Percentiles rank a stretch among this genome's conserved stretches.
phyloP scores from a whole-genome alignment of 1,140 invertebrate genomes.

The Piezodorus guildinii region DNA sequence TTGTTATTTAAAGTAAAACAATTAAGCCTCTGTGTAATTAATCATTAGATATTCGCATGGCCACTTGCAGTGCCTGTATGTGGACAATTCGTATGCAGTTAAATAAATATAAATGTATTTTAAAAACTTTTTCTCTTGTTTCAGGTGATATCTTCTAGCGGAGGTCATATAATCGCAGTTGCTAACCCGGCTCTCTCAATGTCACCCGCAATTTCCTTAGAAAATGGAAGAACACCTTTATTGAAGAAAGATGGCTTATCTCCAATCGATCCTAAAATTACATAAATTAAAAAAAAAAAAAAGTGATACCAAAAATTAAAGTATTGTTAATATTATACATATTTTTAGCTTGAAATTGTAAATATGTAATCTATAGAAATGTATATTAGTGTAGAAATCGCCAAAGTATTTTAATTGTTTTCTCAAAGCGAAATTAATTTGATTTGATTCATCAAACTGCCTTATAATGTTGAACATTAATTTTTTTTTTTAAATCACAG shows the following conservation, averaged over 20 bases:
- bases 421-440: background rate
- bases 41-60: too few relatives aligned
- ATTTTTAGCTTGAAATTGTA: background rate
- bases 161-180: slow-evolving; percentile 76
- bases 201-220: slow-evolving; percentile 32
- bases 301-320: background rate
- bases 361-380: slow-evolving; percentile 11
- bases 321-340: background rate
- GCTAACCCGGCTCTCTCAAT: slow-evolving; percentile 67
- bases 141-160: slow-evolving; percentile 69
- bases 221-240: slow-evolving; percentile 1
- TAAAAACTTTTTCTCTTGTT: slow-evolving; percentile 20
- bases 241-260: slow-evolving; percentile 3
- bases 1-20: too few relatives aligned
- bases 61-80: too few relatives aligned
- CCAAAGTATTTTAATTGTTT: slow-evolving; percentile 7
- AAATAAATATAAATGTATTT: slow-evolving; percentile 5
- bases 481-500: background rate
- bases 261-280: slow-evolving; percentile 10
- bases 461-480: background rate
- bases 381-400: slow-evolving; percentile 11
- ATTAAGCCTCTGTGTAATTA: too few relatives aligned
- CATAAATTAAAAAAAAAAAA: background rate
- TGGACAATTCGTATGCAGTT: too few relatives aligned
- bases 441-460: background rate